phyloP scores from a whole-genome alignment of 2,888 invertebrate species.

The Pristionchus fissidentatus region DNA sequence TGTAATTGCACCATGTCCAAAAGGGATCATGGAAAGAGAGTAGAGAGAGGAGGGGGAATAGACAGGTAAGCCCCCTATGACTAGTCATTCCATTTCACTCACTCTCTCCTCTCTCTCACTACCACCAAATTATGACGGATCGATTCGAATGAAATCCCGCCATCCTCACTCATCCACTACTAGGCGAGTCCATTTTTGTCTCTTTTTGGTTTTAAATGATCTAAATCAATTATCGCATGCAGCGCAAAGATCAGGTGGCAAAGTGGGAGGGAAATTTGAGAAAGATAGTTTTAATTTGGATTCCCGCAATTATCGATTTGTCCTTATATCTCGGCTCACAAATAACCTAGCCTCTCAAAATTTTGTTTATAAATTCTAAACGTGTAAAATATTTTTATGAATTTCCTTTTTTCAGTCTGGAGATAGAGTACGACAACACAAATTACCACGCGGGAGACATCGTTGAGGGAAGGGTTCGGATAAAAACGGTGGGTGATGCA shows the following conservation, averaged over 20 bases:
- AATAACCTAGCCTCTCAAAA: no score
- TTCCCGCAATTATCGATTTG: no score
- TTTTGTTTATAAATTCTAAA: no score
- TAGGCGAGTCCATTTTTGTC: not conserved
- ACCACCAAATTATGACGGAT: slow-evolving; percentile 35
- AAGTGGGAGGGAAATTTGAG: no score
- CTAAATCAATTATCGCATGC: no score
- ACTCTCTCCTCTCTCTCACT: not conserved
- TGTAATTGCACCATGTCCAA: slow-evolving; percentile 39
- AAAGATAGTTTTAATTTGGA: no score
- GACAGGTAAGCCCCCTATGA: slow-evolving; percentile 41
- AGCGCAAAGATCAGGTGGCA: no score
- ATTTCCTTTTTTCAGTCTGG: slow-evolving; percentile 38
- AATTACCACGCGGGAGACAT: slow-evolving; percentile 36
- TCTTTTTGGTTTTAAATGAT: not conserved
- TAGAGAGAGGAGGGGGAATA: not conserved
- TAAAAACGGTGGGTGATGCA: slow-evolving; percentile 6
- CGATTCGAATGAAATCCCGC: slow-evolving; percentile 36
- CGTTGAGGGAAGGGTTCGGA: slow-evolving; percentile 4
- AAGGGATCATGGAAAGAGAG: slow-evolving; percentile 21
- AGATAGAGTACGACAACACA: slow-evolving; percentile 15
- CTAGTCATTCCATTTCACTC: slow-evolving; percentile 26
- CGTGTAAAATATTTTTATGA: no score
- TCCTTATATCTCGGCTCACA: no score
- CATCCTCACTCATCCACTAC: slow-evolving; percentile 5